phyloP scores from a whole-genome alignment of 2,888 invertebrate genomes.

The Tipula lateralis region DNA sequence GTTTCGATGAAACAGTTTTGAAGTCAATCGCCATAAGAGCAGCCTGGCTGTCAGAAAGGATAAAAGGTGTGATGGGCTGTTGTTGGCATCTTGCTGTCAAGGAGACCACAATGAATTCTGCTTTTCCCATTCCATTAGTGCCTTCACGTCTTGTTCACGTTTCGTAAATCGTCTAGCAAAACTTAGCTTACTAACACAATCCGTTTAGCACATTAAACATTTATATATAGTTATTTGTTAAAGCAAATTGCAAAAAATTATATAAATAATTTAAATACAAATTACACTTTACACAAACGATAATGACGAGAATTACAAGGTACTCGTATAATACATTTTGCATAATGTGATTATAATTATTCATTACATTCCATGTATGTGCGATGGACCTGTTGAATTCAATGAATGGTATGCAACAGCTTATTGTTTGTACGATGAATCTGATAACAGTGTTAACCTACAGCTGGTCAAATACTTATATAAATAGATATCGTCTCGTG shows the following conservation, averaged over 20 bases:
- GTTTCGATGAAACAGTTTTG: too few relatives aligned
- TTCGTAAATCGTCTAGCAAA: too few relatives aligned
- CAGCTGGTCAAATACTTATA: not conserved
- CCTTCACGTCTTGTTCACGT: too few relatives aligned
- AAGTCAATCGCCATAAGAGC: too few relatives aligned
- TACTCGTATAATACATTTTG: not conserved
- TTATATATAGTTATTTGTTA: too few relatives aligned
- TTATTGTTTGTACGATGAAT: not conserved
- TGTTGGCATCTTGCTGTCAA: too few relatives aligned
- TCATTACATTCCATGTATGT: not conserved
- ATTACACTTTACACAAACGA: not conserved
- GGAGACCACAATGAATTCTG: too few relatives aligned
- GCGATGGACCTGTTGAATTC: not conserved
- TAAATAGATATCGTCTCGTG: not conserved
- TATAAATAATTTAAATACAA: not conserved
- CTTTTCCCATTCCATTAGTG: too few relatives aligned
- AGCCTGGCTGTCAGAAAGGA: too few relatives aligned
- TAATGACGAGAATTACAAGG: not conserved
- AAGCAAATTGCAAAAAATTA: not conserved
- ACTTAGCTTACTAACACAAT: too few relatives aligned
- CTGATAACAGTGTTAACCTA: too few relatives aligned
- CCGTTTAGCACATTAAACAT: not conserved
- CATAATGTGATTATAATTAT: not conserved
- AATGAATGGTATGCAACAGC: not conserved
- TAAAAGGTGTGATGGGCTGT: too few relatives aligned